Evolutionary conservation across 1,140 invertebrate species (phyloP).

Genomic region (Agraylea sexmaculata): DNA sequence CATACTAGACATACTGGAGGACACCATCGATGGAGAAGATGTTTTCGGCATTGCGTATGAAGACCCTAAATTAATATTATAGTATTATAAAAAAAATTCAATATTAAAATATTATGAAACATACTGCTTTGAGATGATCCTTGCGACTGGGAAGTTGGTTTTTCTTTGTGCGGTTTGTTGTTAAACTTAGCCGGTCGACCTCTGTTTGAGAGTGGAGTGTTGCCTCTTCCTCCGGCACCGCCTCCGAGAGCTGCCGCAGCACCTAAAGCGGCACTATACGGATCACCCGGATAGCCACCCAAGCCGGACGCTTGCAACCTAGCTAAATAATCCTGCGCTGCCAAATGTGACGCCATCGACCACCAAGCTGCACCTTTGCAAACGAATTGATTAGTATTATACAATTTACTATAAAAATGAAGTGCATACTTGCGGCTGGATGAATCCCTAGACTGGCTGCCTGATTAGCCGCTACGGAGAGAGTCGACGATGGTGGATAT

Average conservation of each 20-base stretch:
- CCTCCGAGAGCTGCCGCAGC: constrained; percentile 26
- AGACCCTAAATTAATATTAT: constrained; percentile 19
- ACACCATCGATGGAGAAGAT: constrained; percentile 35
- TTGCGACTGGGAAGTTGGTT: constrained; percentile 30
- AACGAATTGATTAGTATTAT: constrained; percentile 12
- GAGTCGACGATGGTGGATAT: constrained; percentile 56
- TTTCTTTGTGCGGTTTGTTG: constrained; percentile 19
- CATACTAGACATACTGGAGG: constrained; percentile 29
- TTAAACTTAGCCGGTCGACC: constrained; percentile 23
- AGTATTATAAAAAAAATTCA: not conserved
- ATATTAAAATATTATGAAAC: constrained; percentile 14
- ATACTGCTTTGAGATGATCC: constrained; percentile 28
- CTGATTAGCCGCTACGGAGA: constrained; percentile 68
- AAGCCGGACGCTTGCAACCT: constrained; percentile 64
- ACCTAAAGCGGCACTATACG: constrained; percentile 39
- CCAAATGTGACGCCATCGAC: constrained; percentile 75
- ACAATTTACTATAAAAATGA: not conserved
- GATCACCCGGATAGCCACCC: constrained; percentile 48
- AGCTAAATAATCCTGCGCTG: constrained; percentile 73
- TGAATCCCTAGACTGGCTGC: constrained; percentile 60
- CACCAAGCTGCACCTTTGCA: constrained; percentile 71
- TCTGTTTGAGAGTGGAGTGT: constrained; percentile 24
- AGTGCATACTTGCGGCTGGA: constrained; percentile 49
- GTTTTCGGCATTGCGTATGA: constrained; percentile 39
- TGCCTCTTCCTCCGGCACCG: constrained; percentile 25